phyloP scores from a whole-genome alignment of 2,888 invertebrate genomes.

The Drosophila planitibia region DNA sequence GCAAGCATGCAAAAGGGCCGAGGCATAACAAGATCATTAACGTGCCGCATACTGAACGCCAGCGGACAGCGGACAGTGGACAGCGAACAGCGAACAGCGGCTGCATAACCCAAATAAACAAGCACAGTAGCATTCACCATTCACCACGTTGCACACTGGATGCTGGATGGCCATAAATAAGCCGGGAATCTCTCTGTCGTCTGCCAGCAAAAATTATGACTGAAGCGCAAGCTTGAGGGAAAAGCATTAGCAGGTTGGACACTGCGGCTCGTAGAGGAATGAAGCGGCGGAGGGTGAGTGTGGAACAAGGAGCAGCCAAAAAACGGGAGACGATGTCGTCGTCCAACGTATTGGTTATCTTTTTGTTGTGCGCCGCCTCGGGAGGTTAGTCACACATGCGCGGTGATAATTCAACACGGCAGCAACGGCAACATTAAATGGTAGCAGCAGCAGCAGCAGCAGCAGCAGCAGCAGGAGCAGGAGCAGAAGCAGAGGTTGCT shows the following conservation, averaged over 20 bases:
- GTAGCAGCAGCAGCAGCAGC: conserved; percentile 71
- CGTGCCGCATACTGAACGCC: conserved; percentile 54
- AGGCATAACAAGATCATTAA: conserved; percentile 81
- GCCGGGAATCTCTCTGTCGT: conserved; percentile 52
- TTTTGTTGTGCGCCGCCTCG: conserved; percentile 81
- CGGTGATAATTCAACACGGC: conserved; percentile 76
- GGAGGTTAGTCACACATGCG: conserved; percentile 81
- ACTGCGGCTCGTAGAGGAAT: not conserved
- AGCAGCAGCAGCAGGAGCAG: conserved; percentile 43
- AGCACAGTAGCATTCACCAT: conserved; percentile 32
- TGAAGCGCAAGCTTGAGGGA: conserved; percentile 66
- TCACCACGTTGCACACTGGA: conserved; percentile 20
- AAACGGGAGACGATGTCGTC: conserved; percentile 38
- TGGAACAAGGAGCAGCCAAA: conserved; percentile 36
- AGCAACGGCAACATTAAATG: conserved; percentile 75
- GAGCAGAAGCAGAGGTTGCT: conserved; percentile 16
- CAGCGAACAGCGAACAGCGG: not conserved
- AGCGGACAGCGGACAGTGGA: not conserved
- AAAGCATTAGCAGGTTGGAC: conserved; percentile 77
- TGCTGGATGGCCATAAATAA: conserved; percentile 68
- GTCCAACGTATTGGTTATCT: conserved; percentile 56
- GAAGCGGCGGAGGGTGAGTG: not conserved
- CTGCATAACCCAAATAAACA: conserved; percentile 60
- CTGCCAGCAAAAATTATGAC: conserved; percentile 76
- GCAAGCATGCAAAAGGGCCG: conserved; percentile 69